phyloP scores from a whole-genome alignment of 2,797 vertebrate genomes.

The Tragelaphus oryx region DNA sequence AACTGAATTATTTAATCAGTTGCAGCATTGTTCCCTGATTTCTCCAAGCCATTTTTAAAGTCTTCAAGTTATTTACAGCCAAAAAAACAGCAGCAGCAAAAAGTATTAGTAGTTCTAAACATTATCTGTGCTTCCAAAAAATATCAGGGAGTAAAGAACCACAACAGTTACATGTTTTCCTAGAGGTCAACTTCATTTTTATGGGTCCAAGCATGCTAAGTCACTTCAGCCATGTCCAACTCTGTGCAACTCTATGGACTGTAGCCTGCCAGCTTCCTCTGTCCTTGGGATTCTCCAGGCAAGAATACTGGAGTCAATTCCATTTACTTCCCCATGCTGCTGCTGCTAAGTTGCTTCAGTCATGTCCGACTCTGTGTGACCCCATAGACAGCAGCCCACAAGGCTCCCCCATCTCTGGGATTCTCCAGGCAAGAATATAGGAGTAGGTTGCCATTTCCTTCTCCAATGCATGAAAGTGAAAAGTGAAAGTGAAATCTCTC shows the following conservation, averaged over 20 bases:
- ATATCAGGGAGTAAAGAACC: neutral
- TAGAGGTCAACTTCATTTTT: neutral
- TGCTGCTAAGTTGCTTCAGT: too few relatives aligned
- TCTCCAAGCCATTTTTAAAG: neutral
- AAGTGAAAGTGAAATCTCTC: too few relatives aligned
- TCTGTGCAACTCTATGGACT: neutral
- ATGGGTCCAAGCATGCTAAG: neutral
- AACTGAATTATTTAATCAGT: neutral
- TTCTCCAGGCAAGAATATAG: too few relatives aligned
- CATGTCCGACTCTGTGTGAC: fast-evolving
- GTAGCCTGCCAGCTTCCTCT: neutral
- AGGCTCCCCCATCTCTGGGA: too few relatives aligned
- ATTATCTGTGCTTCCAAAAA: neutral
- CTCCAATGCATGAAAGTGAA: too few relatives aligned
- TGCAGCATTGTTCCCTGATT: neutral
- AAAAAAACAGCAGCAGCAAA: neutral
- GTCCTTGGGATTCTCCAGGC: neutral
- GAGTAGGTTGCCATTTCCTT: too few relatives aligned
- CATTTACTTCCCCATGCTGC: neutral
- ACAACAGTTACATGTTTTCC: neutral
- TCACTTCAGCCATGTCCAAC: neutral
- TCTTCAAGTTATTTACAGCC: neutral
- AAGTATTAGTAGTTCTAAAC: constrained; percentile 3
- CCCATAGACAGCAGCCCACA: too few relatives aligned
- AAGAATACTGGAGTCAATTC: neutral